phyloP scores from a whole-genome alignment of 2,888 invertebrate genomes.

The Chrysotoxum bicinctum region DNA sequence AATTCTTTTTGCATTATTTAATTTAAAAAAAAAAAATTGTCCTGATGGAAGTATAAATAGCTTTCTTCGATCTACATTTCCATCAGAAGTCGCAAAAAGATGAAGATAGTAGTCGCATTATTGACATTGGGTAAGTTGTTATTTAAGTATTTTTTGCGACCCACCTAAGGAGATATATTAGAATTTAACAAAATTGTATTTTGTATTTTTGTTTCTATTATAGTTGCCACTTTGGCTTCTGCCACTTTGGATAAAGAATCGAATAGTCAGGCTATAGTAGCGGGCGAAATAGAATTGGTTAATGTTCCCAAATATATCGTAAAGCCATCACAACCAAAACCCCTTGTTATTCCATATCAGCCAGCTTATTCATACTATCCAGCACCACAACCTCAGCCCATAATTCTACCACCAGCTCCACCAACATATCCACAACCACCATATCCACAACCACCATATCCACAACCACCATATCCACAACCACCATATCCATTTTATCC shows the following conservation, averaged over 20 bases:
- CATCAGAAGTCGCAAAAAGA: background rate
- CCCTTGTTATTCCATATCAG: background rate
- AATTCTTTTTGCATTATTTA: background rate
- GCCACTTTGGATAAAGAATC: background rate
- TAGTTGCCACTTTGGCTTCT: background rate
- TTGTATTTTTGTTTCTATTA: background rate
- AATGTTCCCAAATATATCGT: background rate
- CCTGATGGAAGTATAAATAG: background rate
- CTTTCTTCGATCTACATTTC: background rate
- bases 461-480: too few species aligned
- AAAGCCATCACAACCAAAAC: background rate
- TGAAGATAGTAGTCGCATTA: background rate
- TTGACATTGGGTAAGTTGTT: background rate
- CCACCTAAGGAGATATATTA: background rate
- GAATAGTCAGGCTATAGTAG: too few species aligned
- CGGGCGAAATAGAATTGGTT: background rate
- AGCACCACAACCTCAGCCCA: background rate
- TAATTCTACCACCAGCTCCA: too few species aligned
- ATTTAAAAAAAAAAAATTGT: background rate
- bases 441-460: too few species aligned
- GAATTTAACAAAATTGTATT: background rate
- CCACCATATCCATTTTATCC: background rate
- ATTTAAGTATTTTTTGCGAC: background rate
- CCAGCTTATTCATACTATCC: background rate
- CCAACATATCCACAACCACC: too few species aligned